Evolutionary conservation across 2,113 vertebrate genomes (phyloP).

Genomic region (Rhabdornis inornatus): DNA sequence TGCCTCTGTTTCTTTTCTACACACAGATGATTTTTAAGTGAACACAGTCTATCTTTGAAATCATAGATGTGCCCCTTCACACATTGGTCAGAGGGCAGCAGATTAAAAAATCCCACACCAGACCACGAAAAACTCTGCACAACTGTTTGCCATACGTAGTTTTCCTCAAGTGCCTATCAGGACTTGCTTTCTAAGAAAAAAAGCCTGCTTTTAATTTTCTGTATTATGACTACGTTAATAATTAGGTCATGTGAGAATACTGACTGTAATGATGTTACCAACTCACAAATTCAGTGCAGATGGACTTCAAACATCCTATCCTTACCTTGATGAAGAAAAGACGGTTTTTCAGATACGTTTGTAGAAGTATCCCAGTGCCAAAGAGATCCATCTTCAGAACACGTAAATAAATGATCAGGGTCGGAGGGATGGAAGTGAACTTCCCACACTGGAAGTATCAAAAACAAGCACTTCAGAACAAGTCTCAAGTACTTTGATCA

Average conservation of each 20-base stretch:
- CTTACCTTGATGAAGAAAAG: slow-evolving; percentile 87
- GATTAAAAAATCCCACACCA: neutral
- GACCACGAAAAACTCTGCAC: neutral
- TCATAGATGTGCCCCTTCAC: neutral
- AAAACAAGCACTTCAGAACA: neutral
- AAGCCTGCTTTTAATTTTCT: neutral
- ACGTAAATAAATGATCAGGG: slow-evolving; percentile 94
- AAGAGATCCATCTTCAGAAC: slow-evolving; percentile 95
- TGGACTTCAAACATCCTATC: neutral
- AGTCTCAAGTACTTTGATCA: neutral
- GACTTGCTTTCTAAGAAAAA: neutral
- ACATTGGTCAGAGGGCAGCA: neutral
- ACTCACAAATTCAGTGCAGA: neutral
- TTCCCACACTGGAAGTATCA: slow-evolving; percentile 87
- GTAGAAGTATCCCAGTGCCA: slow-evolving; percentile 93
- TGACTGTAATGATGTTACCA: neutral
- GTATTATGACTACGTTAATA: neutral
- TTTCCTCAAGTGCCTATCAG: neutral
- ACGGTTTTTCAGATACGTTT: slow-evolving; percentile 78
- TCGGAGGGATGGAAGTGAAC: slow-evolving; percentile 95
- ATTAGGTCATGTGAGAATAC: neutral
- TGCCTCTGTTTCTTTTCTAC: neutral
- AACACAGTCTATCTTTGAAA: neutral
- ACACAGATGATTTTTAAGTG: neutral
- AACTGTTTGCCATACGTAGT: neutral